These are phyloP conservation scores for Heliconius hortense DNA, from an alignment of 2,888 invertebrate genomes.

Conservation along the genomic window DNA sequence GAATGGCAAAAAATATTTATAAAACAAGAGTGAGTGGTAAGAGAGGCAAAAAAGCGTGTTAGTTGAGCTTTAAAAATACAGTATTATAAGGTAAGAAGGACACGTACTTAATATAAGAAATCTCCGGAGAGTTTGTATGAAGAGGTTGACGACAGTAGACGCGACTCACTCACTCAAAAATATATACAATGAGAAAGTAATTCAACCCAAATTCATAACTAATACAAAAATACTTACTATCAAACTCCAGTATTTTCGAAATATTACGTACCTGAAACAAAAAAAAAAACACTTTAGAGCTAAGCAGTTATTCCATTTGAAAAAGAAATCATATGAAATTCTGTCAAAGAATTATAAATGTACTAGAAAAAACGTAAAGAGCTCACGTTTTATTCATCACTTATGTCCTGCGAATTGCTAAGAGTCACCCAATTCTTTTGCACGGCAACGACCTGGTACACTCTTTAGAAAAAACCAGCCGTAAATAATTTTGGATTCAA, in stretches of 20 bases:
- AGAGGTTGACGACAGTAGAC: too few relatives aligned
- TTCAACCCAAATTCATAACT: too few relatives aligned
- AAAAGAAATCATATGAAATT: conserved; percentile 37
- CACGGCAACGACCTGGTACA: conserved; percentile 37
- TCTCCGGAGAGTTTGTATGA: too few relatives aligned
- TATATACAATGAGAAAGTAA: too few relatives aligned
- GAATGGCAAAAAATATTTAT: too few relatives aligned
- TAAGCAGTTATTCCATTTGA: conserved; percentile 24
- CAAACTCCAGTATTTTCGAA: conserved; percentile 6
- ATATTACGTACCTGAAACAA: conserved; percentile 34
- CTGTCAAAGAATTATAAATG: conserved; percentile 41
- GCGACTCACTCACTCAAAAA: too few relatives aligned
- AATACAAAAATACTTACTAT: not conserved
- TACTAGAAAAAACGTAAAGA: conserved; percentile 32
- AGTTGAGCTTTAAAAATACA: too few relatives aligned
- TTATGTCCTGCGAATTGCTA: conserved; percentile 37
- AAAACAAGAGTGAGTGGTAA: not conserved
- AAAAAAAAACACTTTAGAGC: conserved; percentile 27
- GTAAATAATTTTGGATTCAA: conserved; percentile 4
- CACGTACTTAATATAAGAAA: too few relatives aligned
- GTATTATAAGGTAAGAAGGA: too few relatives aligned
- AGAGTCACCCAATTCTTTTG: conserved; percentile 35
- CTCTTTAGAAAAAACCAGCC: conserved; percentile 31
- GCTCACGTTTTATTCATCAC: conserved; percentile 37
- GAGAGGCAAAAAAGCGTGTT: not conserved